Base-by-base conservation (phyloP, 2,888 invertebrate genomes). In the Lithosia quadra region DNA sequence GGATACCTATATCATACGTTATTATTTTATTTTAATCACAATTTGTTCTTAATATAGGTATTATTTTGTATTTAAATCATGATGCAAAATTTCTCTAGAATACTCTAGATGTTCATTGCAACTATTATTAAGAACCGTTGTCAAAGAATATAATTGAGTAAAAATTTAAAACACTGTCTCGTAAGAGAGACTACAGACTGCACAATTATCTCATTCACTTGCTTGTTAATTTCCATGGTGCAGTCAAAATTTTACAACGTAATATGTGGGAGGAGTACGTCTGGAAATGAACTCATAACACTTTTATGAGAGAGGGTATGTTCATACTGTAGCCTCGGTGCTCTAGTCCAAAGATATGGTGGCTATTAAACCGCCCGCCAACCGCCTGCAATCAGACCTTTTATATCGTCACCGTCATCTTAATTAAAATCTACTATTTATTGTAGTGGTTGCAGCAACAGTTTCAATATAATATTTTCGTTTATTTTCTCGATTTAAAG, bases 221-320 rank as follows among this genome's bases (percentile, higher is more conserved):
- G 63, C 70, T 75, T 80, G 82, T 77, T 80, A 80, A 80, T 73
- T 79, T 73, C 70, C 75, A 73, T 62, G 71, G 64, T 71, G 74
- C 78, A 82, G 80, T 82, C 82, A 80, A 74, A 75, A 82, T 80
- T 80, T 80, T 80, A 80, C 80, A 80, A 68, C 79, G 24, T 71
- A 73, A 68, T 73, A 71, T 82, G 69, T 67, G 62, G 70, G 69
- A 63, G 65, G 64, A 87, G 53, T 53, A 83, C 83, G 87, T 84
- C 89, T 89, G 82, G 84, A 88, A 91, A 93, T 92, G 92, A 92
- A 92, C 92, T 91, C 93, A 92, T 94, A 94, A 93, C 90, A 92
- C 82, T 93, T 94, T 94, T 93, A 94, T 88, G 92, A 90, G 88
- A 84, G 81, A 79, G 77, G 73, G 71, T 70, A 79, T 79, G 82